These are phyloP conservation scores for Ptychodera flava DNA, from an alignment of 35 echinoderm and acorn worm genomes.

Conservation along the genomic window DNA sequence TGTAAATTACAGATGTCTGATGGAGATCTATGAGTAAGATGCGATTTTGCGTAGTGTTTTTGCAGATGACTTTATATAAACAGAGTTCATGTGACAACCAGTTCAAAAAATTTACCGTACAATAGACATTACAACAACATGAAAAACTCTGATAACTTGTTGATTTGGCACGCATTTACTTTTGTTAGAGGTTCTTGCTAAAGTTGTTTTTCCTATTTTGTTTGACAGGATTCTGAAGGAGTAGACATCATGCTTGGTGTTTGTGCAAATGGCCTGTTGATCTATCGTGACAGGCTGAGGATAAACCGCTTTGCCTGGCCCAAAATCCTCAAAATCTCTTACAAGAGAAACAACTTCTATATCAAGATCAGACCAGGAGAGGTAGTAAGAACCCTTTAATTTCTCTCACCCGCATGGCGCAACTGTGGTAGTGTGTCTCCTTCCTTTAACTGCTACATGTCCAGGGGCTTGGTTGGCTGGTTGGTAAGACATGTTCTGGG, in stretches of 20 bases:
- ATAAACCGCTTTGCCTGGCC: conserved; percentile 99
- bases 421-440: background rate
- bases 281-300: conserved; percentile 90
- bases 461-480: background rate
- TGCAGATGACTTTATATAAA: no score
- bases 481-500: no score
- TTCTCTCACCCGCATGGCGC: background rate
- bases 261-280: conserved; percentile 90
- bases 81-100: no score
- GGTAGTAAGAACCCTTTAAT: conserved; percentile 28
- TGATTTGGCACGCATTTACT: no score
- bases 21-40: no score
- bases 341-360: conserved; percentile 99
- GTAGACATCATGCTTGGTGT: conserved; percentile 99
- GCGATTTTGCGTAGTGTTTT: no score
- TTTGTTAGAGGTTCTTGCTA: no score
- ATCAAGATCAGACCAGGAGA: conserved; percentile 99
- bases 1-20: no score
- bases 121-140: no score
- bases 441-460: background rate
- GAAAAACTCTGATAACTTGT: no score
- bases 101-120: no score
- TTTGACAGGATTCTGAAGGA: conserved; percentile 83
- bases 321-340: conserved; percentile 98
- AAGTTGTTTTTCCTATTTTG: background rate